Percentiles rank a stretch among this genome's conserved stretches.
Conservation (phyloP, 2,113 vertebrate genomes). For the Caloenas nicobarica region DNA sequence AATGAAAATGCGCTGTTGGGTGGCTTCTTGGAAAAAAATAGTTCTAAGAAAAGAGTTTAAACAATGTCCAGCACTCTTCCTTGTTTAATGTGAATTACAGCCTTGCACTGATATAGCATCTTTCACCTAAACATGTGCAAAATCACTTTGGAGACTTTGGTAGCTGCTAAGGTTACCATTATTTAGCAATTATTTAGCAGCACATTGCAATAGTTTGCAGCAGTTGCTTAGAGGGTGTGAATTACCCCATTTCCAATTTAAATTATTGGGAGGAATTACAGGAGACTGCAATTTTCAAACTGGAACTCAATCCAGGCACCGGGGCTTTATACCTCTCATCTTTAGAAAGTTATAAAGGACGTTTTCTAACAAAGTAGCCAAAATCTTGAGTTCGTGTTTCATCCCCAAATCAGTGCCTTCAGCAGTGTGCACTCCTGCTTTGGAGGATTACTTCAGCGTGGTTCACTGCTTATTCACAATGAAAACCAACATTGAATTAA, state of each 20-base stretch:
- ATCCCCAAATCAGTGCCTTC: slow-evolving; percentile 29
- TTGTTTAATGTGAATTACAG: slow-evolving; percentile 47
- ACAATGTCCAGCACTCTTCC: not conserved
- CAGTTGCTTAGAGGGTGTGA: slow-evolving; percentile 30
- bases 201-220: not conserved
- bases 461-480: slow-evolving; percentile 53
- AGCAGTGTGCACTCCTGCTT: not conserved
- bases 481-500: slow-evolving; percentile 11
- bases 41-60: slow-evolving; percentile 14
- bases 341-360: not conserved
- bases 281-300: not conserved
- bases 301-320: slow-evolving; percentile 9
- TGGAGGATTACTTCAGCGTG: slow-evolving; percentile 44
- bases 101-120: not conserved
- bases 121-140: slow-evolving; percentile 36
- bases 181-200: slow-evolving; percentile 34
- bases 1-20: not conserved
- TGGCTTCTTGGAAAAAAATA: not conserved
- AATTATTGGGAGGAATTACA: slow-evolving; percentile 26
- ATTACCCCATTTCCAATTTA: slow-evolving; percentile 24
- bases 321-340: not conserved
- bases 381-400: slow-evolving; percentile 43
- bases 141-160: slow-evolving; percentile 41
- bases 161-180: slow-evolving; percentile 31
- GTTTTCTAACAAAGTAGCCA: not conserved